Conservation (phyloP, 2,797 vertebrate species). For the Lacerta viridis region DNA sequence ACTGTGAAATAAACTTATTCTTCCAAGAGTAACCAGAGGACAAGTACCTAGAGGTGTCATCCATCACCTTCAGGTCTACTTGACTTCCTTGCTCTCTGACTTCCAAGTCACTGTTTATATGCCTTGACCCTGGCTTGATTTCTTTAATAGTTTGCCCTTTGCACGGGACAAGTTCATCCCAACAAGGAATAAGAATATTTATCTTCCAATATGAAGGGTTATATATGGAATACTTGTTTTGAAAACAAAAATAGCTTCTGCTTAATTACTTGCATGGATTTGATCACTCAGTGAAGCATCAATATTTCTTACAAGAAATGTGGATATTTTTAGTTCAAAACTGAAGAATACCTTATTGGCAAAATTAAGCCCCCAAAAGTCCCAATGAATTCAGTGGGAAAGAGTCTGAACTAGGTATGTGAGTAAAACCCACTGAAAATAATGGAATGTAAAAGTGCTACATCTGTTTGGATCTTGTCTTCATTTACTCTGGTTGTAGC, state of each 20-base stretch:
- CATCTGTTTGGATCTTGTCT: neutral
- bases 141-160: conserved; percentile 61
- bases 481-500: neutral
- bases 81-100: conserved; percentile 65
- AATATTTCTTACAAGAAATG: neutral
- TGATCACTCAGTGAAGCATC: neutral
- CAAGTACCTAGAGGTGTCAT: conserved; percentile 71
- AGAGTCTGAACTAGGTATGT: neutral
- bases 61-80: conserved; percentile 75
- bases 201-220: conserved; percentile 15
- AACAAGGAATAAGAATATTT: conserved; percentile 50
- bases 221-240: conserved; percentile 10
- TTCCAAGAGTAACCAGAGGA: conserved; percentile 73
- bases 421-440: neutral
- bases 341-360: neutral
- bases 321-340: neutral
- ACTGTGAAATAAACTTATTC: conserved; percentile 68
- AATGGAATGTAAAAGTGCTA: neutral
- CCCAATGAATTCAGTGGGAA: neutral
- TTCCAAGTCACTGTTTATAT: conserved; percentile 60
- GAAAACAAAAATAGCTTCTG: neutral
- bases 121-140: conserved; percentile 67
- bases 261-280: neutral
- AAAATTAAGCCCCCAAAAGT: neutral
- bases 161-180: conserved; percentile 41